A percentile compares a stretch with the other conserved stretches of the same genome.
These are phyloP conservation scores for Adrianichthys oophorus DNA, from an alignment of 2,797 vertebrate genomes.

Conservation along the genomic window DNA sequence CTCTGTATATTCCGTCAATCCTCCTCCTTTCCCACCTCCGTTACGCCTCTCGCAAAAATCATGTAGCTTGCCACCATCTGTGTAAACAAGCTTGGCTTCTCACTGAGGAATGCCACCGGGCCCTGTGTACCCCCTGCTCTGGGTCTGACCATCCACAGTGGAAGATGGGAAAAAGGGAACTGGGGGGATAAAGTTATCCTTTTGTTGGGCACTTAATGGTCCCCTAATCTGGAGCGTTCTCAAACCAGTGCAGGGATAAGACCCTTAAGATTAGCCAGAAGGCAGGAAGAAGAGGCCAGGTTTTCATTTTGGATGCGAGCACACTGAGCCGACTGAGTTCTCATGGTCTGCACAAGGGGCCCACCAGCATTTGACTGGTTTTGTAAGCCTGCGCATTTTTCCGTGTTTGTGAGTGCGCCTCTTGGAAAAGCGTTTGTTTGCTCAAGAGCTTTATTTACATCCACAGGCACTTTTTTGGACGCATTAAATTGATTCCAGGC, in stretches of 20 bases:
- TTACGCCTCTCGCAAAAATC: slow-evolving; percentile 74
- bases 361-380: slow-evolving; percentile 43
- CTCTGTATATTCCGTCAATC: slow-evolving; percentile 62
- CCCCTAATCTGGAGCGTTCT: slow-evolving; percentile 52
- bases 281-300: slow-evolving; percentile 62
- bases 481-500: slow-evolving; percentile 82
- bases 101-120: slow-evolving; percentile 21
- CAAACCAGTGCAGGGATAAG: slow-evolving; percentile 61
- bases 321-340: slow-evolving; percentile 50
- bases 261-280: slow-evolving; percentile 58
- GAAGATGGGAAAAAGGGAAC: slow-evolving; percentile 27
- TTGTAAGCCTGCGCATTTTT: slow-evolving; percentile 56
- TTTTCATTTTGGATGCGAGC: slow-evolving; percentile 63
- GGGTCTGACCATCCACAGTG: slow-evolving; percentile 22
- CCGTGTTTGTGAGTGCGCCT: slow-evolving; percentile 66
- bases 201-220: slow-evolving; percentile 52
- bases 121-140: slow-evolving; percentile 26
- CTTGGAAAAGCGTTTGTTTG: slow-evolving; percentile 76
- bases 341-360: slow-evolving; percentile 46
- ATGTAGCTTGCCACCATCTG: slow-evolving; percentile 78
- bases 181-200: slow-evolving; percentile 42
- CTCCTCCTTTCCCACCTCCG: slow-evolving; percentile 50
- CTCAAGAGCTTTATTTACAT: slow-evolving; percentile 80
- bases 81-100: slow-evolving; percentile 72
- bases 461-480: slow-evolving; percentile 75